phyloP scores from a whole-genome alignment of 1,140 invertebrate species.

The Stratiolaelaps scimitus region DNA sequence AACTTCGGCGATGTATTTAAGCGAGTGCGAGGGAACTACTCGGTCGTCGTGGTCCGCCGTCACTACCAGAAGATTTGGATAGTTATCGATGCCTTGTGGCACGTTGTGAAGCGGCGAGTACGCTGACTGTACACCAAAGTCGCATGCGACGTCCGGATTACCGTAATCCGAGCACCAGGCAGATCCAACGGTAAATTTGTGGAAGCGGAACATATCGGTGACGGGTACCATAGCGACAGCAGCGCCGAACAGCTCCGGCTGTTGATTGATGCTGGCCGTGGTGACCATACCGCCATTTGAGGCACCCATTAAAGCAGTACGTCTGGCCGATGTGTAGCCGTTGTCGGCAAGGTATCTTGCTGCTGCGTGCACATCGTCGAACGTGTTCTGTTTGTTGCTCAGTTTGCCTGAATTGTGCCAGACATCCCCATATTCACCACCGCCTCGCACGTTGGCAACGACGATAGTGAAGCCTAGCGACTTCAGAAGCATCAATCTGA shows the following conservation, averaged over 20 bases:
- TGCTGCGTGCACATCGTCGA: constrained; percentile 88
- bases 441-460: constrained; percentile 86
- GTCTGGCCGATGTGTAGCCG: constrained; percentile 60
- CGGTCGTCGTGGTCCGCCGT: constrained; percentile 97
- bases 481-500: constrained; percentile 72
- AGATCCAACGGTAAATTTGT: constrained; percentile 40
- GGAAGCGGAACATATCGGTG: constrained; percentile 17
- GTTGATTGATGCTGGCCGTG: constrained; percentile 81
- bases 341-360: constrained; percentile 75
- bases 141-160: constrained; percentile 43
- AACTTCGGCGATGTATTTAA: constrained; percentile 83
- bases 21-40: constrained; percentile 84
- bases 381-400: constrained; percentile 90
- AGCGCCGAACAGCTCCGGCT: constrained; percentile 76
- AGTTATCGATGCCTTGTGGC: constrained; percentile 53
- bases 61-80: constrained; percentile 74
- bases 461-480: constrained; percentile 76
- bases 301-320: constrained; percentile 52
- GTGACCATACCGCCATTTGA: constrained; percentile 93
- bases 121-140: constrained; percentile 45
- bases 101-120: constrained; percentile 87
- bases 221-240: not conserved
- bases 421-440: constrained; percentile 89
- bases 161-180: constrained; percentile 47
- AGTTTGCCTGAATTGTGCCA: constrained; percentile 90